A percentile compares a stretch with the other conserved stretches of the same genome.
Evolutionary conservation across 2,888 invertebrate genomes (phyloP).

Genomic region (Dryocosmus kuriphilus): DNA sequence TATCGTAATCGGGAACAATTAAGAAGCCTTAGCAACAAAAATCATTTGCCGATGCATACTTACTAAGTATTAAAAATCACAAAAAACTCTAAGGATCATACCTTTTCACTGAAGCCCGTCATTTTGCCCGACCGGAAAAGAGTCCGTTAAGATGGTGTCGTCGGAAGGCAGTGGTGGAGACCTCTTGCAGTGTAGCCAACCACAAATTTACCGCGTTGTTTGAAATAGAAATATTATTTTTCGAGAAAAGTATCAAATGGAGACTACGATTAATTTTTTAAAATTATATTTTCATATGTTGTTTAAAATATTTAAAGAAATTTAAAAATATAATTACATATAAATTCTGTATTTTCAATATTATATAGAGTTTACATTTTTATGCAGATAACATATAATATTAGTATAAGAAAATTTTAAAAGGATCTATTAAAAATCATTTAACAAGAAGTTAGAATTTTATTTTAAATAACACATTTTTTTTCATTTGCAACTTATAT

Average conservation of each 20-base stretch:
- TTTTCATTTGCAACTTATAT: too few species aligned
- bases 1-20: not conserved
- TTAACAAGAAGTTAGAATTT: too few species aligned
- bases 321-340: not conserved
- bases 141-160: conserved; percentile 60
- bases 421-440: too few species aligned
- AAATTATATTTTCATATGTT: not conserved
- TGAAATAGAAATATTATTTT: not conserved
- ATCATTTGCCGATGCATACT: not conserved
- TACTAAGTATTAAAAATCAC: not conserved
- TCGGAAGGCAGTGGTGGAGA: conserved; percentile 63
- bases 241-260: not conserved
- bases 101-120: conserved; percentile 75
- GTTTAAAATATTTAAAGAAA: not conserved
- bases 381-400: too few species aligned
- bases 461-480: too few species aligned
- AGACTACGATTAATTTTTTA: too few species aligned
- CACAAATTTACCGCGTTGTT: not conserved
- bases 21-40: not conserved
- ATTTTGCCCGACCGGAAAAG: conserved; percentile 73
- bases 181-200: not conserved
- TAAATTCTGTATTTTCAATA: too few species aligned
- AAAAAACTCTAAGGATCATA: conserved; percentile 49
- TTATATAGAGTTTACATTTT: too few species aligned
- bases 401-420: too few species aligned